A percentile compares a stretch with the other conserved stretches of the same genome.
phyloP scores from a whole-genome alignment of 2,888 invertebrate genomes.

The Epinotia demarniana region DNA sequence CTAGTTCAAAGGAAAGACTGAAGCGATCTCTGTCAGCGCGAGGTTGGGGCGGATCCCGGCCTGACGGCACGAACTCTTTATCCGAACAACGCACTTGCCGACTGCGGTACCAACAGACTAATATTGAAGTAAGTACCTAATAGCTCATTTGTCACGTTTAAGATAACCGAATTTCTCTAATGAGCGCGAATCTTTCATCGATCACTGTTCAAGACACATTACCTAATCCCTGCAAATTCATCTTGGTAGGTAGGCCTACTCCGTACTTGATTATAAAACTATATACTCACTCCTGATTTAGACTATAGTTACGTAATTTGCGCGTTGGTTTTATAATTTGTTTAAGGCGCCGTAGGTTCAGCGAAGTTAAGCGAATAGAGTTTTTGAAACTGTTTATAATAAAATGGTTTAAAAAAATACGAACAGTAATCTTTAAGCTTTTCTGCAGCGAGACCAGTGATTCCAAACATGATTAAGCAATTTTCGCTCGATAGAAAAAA shows the following conservation, averaged over 20 bases:
- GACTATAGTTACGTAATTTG: too few species aligned
- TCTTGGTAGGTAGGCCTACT: background rate
- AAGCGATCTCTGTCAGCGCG: slow-evolving; percentile 85
- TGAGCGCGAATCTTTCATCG: background rate
- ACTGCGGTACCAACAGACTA: slow-evolving; percentile 95
- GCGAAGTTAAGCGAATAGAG: too few species aligned
- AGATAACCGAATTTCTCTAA: slow-evolving; percentile 3
- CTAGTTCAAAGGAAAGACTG: slow-evolving; percentile 83
- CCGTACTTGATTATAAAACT: too few species aligned
- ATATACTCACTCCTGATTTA: too few species aligned
- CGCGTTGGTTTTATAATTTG: too few species aligned
- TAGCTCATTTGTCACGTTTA: slow-evolving; percentile 32
- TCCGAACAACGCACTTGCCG: slow-evolving; percentile 89
- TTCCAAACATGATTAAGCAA: too few species aligned
- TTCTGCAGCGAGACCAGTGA: too few species aligned
- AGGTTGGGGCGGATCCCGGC: slow-evolving; percentile 83
- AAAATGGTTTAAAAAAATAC: too few species aligned
- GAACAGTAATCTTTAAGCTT: too few species aligned
- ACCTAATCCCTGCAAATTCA: slow-evolving; percentile 3
- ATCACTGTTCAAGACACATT: background rate
- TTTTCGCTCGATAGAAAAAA: too few species aligned
- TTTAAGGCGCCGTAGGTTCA: too few species aligned
- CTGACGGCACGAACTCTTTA: slow-evolving; percentile 87
- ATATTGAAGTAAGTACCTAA: slow-evolving; percentile 90
- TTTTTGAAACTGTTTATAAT: too few species aligned